These are phyloP conservation scores for Phallusia fumigata DNA, from an alignment of 23 tunicate species.

Conservation along the genomic window DNA sequence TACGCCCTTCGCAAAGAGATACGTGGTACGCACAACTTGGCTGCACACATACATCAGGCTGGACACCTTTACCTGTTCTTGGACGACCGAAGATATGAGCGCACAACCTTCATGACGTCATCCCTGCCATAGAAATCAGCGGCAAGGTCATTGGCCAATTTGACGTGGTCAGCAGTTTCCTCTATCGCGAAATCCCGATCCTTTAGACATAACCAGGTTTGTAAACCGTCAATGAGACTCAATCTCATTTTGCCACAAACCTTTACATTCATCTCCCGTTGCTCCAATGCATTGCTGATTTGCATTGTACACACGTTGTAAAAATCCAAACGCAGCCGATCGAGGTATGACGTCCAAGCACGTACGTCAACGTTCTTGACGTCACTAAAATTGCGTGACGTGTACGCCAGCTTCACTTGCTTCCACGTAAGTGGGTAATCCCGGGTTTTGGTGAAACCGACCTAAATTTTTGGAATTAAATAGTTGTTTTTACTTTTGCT, in stretches of 20 bases:
- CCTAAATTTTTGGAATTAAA: conserved; percentile 3
- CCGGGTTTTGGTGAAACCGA: conserved; percentile 45
- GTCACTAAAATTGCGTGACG: conserved; percentile 14
- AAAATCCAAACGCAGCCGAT: conserved; percentile 38
- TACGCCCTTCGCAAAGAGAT: too few relatives aligned
- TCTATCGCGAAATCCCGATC: conserved; percentile 15
- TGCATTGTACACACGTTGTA: conserved; percentile 49
- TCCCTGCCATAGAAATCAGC: conserved; percentile 42
- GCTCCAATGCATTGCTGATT: conserved; percentile 14
- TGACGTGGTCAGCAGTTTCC: conserved; percentile 49
- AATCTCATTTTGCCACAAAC: background rate
- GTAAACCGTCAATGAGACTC: too few relatives aligned
- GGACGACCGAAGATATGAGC: conserved; percentile 44
- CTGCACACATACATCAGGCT: too few relatives aligned
- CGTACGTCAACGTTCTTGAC: conserved; percentile 14
- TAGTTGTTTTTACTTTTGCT: too few relatives aligned
- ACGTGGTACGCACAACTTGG: too few relatives aligned
- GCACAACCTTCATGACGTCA: conserved; percentile 36
- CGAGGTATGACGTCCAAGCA: conserved; percentile 36
- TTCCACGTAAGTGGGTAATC: conserved; percentile 36
- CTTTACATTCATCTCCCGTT: background rate
- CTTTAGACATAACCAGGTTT: conserved; percentile 1
- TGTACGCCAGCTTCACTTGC: conserved; percentile 33
- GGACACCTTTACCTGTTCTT: conserved; percentile 28
- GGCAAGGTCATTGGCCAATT: conserved; percentile 23